Conservation (phyloP, 2,797 vertebrate genomes). For the Bradypodion ventrale region DNA sequence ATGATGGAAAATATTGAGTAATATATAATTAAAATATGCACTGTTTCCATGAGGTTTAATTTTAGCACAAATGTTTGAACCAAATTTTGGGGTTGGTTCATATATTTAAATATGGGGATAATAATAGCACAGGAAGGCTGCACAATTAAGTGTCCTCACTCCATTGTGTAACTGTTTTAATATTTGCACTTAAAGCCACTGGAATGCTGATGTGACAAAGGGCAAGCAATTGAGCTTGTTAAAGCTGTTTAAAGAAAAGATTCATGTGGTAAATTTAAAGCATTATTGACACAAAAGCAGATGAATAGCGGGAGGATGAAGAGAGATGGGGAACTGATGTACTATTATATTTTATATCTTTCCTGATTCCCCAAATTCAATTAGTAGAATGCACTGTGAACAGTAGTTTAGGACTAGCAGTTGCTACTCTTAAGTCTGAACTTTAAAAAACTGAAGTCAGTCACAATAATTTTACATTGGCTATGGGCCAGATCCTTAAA, state of each 20-base stretch:
- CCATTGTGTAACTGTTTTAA: neutral
- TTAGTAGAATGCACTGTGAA: slow-evolving; percentile 10
- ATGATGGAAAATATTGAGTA: neutral
- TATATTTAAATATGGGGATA: neutral
- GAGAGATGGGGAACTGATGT: neutral
- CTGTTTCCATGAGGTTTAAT: neutral
- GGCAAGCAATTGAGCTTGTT: neutral
- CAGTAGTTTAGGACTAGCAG: neutral
- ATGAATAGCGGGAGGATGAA: slow-evolving; percentile 8
- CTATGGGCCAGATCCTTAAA: slow-evolving; percentile 18
- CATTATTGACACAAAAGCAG: slow-evolving; percentile 15
- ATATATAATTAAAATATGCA: neutral
- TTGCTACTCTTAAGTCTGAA: slow-evolving; percentile 17
- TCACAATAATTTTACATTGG: slow-evolving; percentile 35
- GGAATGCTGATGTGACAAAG: neutral
- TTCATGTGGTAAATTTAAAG: neutral
- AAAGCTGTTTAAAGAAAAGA: neutral
- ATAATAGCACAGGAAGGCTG: neutral
- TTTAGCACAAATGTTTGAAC: neutral
- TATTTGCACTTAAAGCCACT: neutral
- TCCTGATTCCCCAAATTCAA: slow-evolving; percentile 7
- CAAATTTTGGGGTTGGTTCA: neutral
- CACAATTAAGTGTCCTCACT: neutral
- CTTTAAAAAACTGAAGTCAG: slow-evolving; percentile 19
- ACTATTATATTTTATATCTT: neutral